Evolutionary conservation across 2,113 vertebrate species (phyloP), one percentile per base, ranked within the genome.

Genomic region (Ellobius talpinus): DNA sequence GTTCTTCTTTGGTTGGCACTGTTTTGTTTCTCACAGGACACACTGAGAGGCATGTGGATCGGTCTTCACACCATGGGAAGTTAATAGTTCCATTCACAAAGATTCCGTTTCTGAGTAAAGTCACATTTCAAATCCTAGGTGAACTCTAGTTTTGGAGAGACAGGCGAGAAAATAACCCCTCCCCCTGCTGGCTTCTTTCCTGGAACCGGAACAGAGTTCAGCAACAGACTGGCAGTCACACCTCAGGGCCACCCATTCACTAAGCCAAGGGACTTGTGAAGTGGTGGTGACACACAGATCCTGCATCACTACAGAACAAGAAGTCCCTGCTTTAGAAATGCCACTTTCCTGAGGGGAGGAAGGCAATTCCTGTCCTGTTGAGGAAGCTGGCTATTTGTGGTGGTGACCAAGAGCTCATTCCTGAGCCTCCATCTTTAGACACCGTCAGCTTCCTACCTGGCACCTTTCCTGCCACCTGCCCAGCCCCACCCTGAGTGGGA

Each of bases 121-220:
- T 79, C 74, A 52, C 47, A 79, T 74, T 92, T 81, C 50, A 92
- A 72, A 39, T 70, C 92, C 79, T 63, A 42, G 42, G 31, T 79
- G 55, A 76, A 79, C 8, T 26, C n/a, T 17, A 68, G 70, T 84
- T 94, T 79, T 42, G 65, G 55, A 90, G 68, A 58, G 8, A 82
- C 79, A 85, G 39, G 8, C 58, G 39, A 95, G 91, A 74, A 93
- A 94, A 65, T 29, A 0, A 3, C 31, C 1, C 0, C 16, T 65
- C 33, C 78, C 65, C 82, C 4, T 0, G 68, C 61, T 50, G 63
- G 55, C 73, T 86, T 81, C 92, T 47, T 87, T 97, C 1, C 0
- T 55, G 5, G 78, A 68, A 11, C 1, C 0, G 14, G 42, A 16
- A 65, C 0, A 0, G 29, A 81, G 1, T 68, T 81, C 74, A 81